Conservation (phyloP, 2,797 vertebrate genomes). For the Peromyscus aztecus region DNA sequence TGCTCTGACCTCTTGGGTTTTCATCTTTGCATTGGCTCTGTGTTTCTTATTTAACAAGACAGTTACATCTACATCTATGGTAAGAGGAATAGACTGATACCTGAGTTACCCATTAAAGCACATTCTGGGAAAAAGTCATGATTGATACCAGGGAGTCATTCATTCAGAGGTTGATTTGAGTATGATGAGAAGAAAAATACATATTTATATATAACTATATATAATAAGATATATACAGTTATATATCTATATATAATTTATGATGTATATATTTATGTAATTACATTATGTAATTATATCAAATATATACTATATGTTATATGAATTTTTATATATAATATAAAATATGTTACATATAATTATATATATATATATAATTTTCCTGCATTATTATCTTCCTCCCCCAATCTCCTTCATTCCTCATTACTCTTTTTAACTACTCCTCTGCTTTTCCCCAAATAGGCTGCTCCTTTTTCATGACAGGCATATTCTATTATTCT, state of each 20-base stretch:
- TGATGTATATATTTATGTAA: neutral
- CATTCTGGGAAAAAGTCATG: neutral
- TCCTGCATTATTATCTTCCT: neutral
- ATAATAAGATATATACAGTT: too few species aligned
- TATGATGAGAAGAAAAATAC: neutral
- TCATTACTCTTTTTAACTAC: neutral
- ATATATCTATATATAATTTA: neutral
- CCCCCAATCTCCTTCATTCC: neutral
- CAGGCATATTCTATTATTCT: neutral
- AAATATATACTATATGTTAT: too few species aligned
- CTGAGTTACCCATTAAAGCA: constrained; percentile 25
- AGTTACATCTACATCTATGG: neutral
- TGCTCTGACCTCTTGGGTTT: too few species aligned
- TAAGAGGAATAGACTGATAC: constrained; percentile 7
- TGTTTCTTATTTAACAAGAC: too few species aligned
- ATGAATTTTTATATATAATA: too few species aligned
- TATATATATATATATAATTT: neutral
- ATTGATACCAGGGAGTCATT: neutral
- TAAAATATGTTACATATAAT: neutral
- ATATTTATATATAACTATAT: neutral
- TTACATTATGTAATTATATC: neutral
- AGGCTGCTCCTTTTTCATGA: neutral
- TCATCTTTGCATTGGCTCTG: too few species aligned
- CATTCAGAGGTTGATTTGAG: neutral
- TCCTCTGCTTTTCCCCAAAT: too few species aligned